A percentile compares a stretch with the other conserved stretches of the same genome.
These are phyloP conservation scores for Gracilinanus agilis DNA, from an alignment of 2,113 vertebrate genomes.

Conservation along the genomic window DNA sequence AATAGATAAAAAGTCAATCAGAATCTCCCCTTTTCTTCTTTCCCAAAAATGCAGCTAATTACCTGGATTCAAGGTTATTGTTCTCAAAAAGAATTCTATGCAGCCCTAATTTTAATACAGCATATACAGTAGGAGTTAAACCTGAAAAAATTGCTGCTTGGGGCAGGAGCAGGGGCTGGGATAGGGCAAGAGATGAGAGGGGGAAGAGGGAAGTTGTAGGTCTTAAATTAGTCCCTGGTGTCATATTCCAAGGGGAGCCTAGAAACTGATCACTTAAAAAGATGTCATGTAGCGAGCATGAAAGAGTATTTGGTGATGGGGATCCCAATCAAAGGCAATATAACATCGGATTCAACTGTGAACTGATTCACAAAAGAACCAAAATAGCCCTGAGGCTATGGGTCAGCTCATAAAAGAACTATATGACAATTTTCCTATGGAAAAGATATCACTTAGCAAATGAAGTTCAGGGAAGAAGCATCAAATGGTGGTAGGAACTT, in stretches of 20 bases:
- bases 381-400: too few relatives aligned
- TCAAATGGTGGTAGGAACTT: too few relatives aligned
- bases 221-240: background rate
- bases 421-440: too few relatives aligned
- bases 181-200: background rate
- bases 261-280: background rate
- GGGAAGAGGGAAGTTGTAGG: background rate
- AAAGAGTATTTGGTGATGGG: too few relatives aligned
- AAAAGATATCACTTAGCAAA: too few relatives aligned
- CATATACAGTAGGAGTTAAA: background rate
- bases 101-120: background rate
- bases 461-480: too few relatives aligned
- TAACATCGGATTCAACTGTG: too few relatives aligned
- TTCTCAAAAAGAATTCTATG: background rate
- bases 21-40: background rate
- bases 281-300: too few relatives aligned
- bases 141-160: background rate
- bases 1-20: conserved; percentile 17
- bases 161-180: too few relatives aligned
- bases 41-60: background rate
- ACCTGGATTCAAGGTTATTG: background rate
- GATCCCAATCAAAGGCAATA: too few relatives aligned
- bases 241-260: background rate
- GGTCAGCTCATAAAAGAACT: too few relatives aligned
- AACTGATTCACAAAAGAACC: too few relatives aligned